Base-by-base conservation (phyloP, 1,140 invertebrate genomes). In the Drosophila ercepeae region DNA sequence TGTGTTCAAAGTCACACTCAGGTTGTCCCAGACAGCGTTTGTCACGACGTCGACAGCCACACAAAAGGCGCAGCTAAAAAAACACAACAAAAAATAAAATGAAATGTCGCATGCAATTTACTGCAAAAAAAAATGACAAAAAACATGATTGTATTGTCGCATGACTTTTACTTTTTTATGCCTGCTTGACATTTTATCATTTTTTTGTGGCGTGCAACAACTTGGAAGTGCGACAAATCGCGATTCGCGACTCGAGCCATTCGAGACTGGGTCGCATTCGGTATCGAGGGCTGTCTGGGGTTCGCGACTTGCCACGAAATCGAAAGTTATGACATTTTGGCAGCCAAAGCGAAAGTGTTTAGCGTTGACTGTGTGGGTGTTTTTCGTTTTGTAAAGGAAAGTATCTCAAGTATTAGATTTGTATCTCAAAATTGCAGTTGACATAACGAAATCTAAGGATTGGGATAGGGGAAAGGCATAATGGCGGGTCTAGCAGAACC, bases 321-420 rank as follows among this genome's bases (percentile, higher is more conserved):
- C 79, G 79, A 83, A 83, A 83, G 79, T 86, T 86, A 86, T 75
- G 79, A 72, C 79, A 86, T 68, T 79, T 76, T 75, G 79, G 81
- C 76, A 73, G 58, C 55, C 67, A 76, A 81, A 59, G 36, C 34
- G 76, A 81, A 73, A 81, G 76, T 86, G 61, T 55, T 75, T 73
- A 25, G 36, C 51, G 52, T 14, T 58, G 5, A 21, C 34, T 46
- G 34, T 52, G 46, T 67, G 51, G 61, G 59, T 67, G 36, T 44
- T 21, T 25, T 16, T 14, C 25, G 16, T 5, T 32, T 4, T 42
- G 4, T 45, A n/a, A 13, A 7, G 25, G 21, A 29, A 29, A 45
- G 6, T 1, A 32, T 42, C 25, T 46, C 13, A 18, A 61, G 59
- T 77, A 49, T 55, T 42, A 55, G 60, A 61, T 72, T 44, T 42